Percentiles rank a stretch among this genome's conserved stretches.
Evolutionary conservation across 2,888 invertebrate genomes (phyloP).

Genomic region (Theretra japonica): DNA sequence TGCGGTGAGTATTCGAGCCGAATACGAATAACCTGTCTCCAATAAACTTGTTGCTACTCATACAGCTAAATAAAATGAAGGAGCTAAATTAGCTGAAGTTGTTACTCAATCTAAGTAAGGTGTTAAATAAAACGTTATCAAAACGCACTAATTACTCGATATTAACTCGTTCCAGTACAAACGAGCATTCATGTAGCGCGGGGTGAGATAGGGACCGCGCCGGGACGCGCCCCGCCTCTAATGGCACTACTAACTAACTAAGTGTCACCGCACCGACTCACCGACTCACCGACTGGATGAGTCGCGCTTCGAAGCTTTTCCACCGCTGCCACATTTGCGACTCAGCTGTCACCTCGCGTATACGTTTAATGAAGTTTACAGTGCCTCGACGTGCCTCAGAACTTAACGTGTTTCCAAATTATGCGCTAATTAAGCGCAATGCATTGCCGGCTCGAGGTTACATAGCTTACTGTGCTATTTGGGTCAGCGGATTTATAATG

Average conservation of each 20-base stretch:
- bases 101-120: background rate
- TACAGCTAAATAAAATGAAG: too few relatives aligned
- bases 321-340: conserved; percentile 42
- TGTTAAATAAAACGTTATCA: conserved; percentile 26
- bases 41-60: too few relatives aligned
- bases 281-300: conserved; percentile 46
- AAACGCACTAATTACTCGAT: conserved; percentile 65
- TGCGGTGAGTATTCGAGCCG: too few relatives aligned
- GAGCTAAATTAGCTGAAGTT: too few relatives aligned
- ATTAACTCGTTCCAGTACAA: conserved; percentile 76
- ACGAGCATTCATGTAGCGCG: conserved; percentile 71
- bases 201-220: conserved; percentile 61
- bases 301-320: conserved; percentile 45
- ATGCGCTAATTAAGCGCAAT: conserved; percentile 59
- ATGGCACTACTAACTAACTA: conserved; percentile 77
- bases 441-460: conserved; percentile 47
- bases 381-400: conserved; percentile 47
- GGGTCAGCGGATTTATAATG: conserved; percentile 48
- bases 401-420: conserved; percentile 55
- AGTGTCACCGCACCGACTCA: conserved; percentile 72
- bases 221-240: conserved; percentile 63
- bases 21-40: too few relatives aligned
- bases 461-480: conserved; percentile 41
- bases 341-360: conserved; percentile 54
- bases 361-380: conserved; percentile 62